These are phyloP conservation scores for Muscina levida DNA, from an alignment of 2,888 invertebrate genomes.

Conservation along the genomic window DNA sequence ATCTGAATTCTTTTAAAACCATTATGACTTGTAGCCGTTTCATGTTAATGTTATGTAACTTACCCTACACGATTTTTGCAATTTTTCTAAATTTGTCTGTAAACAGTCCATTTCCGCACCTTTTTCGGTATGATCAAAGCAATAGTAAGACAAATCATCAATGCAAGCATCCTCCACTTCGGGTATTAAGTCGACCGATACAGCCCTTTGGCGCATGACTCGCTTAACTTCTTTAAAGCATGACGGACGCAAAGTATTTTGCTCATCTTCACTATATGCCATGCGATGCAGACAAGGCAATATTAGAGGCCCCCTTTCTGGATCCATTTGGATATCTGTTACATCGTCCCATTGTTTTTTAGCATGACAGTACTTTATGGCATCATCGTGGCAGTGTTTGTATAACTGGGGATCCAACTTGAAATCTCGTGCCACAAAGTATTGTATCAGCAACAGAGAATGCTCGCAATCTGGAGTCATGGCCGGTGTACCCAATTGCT, in stretches of 20 bases:
- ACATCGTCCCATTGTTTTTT: conserved; percentile 87
- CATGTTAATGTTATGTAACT: too few species aligned
- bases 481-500: conserved; percentile 88
- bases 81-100: conserved; percentile 89
- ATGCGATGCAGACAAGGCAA: conserved; percentile 94
- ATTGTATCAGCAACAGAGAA: conserved; percentile 96
- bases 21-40: too few species aligned
- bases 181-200: conserved; percentile 95
- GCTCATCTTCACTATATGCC: conserved; percentile 81
- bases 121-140: conserved; percentile 91
- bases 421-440: conserved; percentile 97
- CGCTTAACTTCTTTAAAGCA: conserved; percentile 89
- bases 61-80: conserved; percentile 86
- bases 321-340: conserved; percentile 83
- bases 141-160: conserved; percentile 89
- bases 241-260: conserved; percentile 82
- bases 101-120: conserved; percentile 96
- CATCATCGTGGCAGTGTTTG: conserved; percentile 92
- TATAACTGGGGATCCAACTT: conserved; percentile 94
- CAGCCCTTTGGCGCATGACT: conserved; percentile 95
- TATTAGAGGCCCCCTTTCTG: conserved; percentile 90
- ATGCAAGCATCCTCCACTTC: conserved; percentile 96
- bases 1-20: too few species aligned
- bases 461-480: conserved; percentile 96
- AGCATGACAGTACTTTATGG: conserved; percentile 89